These are phyloP conservation scores for Apis cerana DNA, from an alignment of 1,140 invertebrate genomes.

Conservation along the genomic window DNA sequence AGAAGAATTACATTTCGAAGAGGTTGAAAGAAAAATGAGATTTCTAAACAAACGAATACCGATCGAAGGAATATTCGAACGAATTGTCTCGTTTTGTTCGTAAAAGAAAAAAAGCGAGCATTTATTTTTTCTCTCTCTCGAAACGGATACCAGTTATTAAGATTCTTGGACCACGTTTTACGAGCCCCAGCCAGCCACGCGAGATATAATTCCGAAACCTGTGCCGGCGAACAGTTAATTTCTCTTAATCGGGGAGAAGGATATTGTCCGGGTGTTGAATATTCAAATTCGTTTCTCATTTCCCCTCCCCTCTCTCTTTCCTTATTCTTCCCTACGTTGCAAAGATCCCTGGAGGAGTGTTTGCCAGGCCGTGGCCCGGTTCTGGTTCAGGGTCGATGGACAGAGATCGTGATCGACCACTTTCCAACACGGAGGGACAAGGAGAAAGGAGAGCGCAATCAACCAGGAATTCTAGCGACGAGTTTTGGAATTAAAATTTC, in stretches of 20 bases:
- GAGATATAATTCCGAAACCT: background rate
- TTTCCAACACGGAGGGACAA: background rate
- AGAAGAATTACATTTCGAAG: no score
- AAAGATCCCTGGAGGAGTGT: no score
- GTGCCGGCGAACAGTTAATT: background rate
- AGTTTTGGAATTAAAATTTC: no score
- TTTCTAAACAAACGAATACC: no score
- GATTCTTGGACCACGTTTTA: conserved; percentile 9
- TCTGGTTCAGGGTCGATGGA: conserved; percentile 3
- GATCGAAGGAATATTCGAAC: no score
- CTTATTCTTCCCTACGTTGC: no score
- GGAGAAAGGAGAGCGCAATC: background rate
- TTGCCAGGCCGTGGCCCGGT: no score
- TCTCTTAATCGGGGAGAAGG: background rate
- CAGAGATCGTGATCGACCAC: conserved; percentile 5
- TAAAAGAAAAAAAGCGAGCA: background rate
- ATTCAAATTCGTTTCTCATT: no score
- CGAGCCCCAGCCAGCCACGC: background rate
- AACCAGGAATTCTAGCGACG: background rate
- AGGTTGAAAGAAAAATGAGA: no score
- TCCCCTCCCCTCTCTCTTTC: no score
- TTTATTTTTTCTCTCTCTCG: background rate
- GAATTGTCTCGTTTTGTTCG: background rate
- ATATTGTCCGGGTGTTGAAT: no score
- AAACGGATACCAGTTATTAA: conserved; percentile 2